These are phyloP conservation scores for Micropoecilia bifurca DNA, from an alignment of 2,797 vertebrate genomes.

Conservation along the genomic window DNA sequence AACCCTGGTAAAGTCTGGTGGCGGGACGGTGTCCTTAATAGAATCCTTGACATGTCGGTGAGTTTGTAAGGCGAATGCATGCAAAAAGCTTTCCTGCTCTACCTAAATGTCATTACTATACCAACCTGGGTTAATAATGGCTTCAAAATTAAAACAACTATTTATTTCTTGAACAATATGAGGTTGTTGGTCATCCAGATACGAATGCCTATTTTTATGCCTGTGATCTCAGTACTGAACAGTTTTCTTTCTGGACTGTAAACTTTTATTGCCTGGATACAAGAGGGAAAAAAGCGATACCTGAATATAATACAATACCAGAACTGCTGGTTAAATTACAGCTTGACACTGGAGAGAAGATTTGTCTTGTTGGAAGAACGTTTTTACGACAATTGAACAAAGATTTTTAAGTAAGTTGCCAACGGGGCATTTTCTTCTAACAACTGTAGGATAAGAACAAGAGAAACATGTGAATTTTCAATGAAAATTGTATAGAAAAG, in stretches of 20 bases:
- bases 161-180: neutral
- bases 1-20: constrained; percentile 21
- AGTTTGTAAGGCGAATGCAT: neutral
- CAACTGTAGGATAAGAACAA: neutral
- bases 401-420: neutral
- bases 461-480: neutral
- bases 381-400: neutral
- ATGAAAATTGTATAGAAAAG: neutral
- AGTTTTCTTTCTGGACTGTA: neutral
- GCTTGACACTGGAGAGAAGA: neutral
- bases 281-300: neutral
- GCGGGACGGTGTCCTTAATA: constrained; percentile 34
- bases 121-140: neutral
- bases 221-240: neutral
- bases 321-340: neutral
- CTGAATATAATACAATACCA: neutral
- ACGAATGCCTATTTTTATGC: neutral
- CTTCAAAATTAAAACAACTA: neutral
- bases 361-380: neutral
- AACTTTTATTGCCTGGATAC: neutral
- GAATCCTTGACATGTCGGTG: neutral
- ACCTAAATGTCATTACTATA: neutral
- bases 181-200: neutral
- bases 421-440: neutral
- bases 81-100: neutral